phyloP scores from a whole-genome alignment of 2,113 vertebrate genomes.

The Scortum barcoo region DNA sequence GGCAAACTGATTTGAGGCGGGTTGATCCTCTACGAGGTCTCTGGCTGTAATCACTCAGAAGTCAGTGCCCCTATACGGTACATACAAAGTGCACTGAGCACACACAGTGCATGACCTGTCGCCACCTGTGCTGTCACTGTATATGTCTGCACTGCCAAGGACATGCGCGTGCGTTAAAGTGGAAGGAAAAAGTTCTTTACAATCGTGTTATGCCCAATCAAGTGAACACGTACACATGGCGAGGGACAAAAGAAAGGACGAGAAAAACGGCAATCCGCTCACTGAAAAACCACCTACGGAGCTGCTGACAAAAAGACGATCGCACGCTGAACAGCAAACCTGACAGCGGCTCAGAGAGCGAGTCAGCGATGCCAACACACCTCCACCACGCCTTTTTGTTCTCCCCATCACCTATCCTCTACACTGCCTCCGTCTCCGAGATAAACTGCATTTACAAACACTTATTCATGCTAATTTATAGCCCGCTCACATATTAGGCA shows the following conservation, averaged over 20 bases:
- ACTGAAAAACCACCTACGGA: slow-evolving; percentile 24
- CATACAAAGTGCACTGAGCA: background rate
- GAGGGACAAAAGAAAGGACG: slow-evolving; percentile 17
- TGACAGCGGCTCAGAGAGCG: slow-evolving; percentile 17
- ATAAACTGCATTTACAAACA: slow-evolving; percentile 46
- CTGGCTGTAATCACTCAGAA: background rate
- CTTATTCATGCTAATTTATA: slow-evolving; percentile 35
- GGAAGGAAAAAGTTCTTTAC: background rate
- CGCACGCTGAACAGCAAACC: background rate
- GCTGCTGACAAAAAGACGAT: slow-evolving; percentile 27
- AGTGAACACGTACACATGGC: slow-evolving; percentile 11
- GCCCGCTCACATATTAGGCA: slow-evolving; percentile 31
- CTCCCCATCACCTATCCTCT: background rate
- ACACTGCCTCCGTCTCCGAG: no score
- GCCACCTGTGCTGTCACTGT: background rate
- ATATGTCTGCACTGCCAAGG: background rate
- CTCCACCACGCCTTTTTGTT: slow-evolving; percentile 18
- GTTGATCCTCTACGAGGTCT: background rate
- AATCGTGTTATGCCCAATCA: slow-evolving; percentile 23
- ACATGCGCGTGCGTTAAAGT: background rate
- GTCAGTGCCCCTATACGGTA: background rate
- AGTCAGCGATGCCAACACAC: slow-evolving; percentile 27
- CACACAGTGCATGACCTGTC: background rate
- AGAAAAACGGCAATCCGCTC: slow-evolving; percentile 12
- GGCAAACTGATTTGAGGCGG: background rate